A percentile compares a stretch with the other conserved stretches of the same genome.
phyloP scores from a whole-genome alignment of 1,140 invertebrate species.

The Augochlora pura region DNA sequence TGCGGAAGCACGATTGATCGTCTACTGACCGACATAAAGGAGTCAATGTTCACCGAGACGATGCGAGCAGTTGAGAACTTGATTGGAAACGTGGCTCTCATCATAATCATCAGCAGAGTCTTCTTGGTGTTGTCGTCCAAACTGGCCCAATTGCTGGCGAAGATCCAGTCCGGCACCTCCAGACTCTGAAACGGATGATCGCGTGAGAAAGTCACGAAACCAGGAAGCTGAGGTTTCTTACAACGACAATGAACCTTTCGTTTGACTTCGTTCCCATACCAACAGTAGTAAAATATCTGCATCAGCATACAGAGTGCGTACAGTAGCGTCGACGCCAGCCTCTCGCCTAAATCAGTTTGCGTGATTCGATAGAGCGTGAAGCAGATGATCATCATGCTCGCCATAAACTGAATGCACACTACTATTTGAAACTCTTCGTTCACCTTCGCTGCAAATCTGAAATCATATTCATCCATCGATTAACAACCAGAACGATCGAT shows the following conservation, averaged over 20 bases:
- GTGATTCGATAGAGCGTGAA: slow-evolving; percentile 49
- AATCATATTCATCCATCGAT: not conserved
- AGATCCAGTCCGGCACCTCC: slow-evolving; percentile 17
- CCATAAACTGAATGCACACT: slow-evolving; percentile 52
- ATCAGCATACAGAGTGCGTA: slow-evolving; percentile 48
- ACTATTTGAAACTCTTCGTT: slow-evolving; percentile 45
- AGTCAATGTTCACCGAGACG: slow-evolving; percentile 37
- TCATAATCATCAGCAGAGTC: slow-evolving; percentile 47
- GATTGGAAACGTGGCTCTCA: slow-evolving; percentile 33
- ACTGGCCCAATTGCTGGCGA: slow-evolving; percentile 33
- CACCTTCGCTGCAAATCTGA: slow-evolving; percentile 37
- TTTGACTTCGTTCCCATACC: slow-evolving; percentile 81
- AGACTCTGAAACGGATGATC: not conserved
- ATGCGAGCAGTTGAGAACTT: slow-evolving; percentile 39
- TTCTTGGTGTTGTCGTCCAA: not conserved
- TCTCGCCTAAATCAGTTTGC: slow-evolving; percentile 73
- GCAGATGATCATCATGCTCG: slow-evolving; percentile 48
- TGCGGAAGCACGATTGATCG: not conserved
- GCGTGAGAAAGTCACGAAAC: not conserved
- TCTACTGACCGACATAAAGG: slow-evolving; percentile 44
- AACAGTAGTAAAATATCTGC: slow-evolving; percentile 80
- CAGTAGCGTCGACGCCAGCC: slow-evolving; percentile 35
- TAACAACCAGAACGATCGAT: too few species aligned
- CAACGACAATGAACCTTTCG: slow-evolving; percentile 30
- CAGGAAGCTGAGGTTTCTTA: not conserved